These are phyloP conservation scores for Anarhynchus alexandrinus DNA, from an alignment of 2,113 vertebrate genomes.

Conservation along the genomic window DNA sequence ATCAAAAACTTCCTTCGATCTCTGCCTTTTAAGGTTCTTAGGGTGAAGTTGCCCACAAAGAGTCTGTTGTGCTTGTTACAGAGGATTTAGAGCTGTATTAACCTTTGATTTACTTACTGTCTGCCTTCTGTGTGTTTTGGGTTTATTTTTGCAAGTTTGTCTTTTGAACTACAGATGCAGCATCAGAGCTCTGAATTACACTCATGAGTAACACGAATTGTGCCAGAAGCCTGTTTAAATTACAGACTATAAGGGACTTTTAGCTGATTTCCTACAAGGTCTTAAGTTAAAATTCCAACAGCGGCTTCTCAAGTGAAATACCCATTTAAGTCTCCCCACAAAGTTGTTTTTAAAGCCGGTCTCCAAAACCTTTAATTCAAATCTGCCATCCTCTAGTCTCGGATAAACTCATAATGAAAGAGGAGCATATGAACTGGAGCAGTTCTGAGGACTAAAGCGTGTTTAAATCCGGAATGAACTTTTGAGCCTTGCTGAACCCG, in stretches of 20 bases:
- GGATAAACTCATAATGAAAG: neutral
- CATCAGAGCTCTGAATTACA: neutral
- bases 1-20: neutral
- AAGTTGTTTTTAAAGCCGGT: neutral
- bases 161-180: slow-evolving; percentile 8
- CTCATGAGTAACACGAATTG: neutral
- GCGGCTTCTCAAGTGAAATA: neutral
- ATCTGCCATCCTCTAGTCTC: neutral
- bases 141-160: slow-evolving; percentile 27
- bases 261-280: slow-evolving; percentile 19
- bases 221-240: neutral
- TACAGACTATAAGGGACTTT: neutral
- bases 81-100: slow-evolving; percentile 20
- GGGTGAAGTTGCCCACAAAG: slow-evolving; percentile 6
- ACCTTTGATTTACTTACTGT: neutral
- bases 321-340: neutral
- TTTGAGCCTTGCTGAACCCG: neutral
- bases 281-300: neutral
- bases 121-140: slow-evolving; percentile 7
- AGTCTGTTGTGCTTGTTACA: neutral
- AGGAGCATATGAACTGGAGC: neutral
- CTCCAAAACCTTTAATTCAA: neutral
- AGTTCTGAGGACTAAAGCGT: neutral
- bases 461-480: neutral
- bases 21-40: slow-evolving; percentile 23